These are phyloP conservation scores for Aplocera efformata DNA, from an alignment of 2,888 invertebrate species.

Conservation along the genomic window DNA sequence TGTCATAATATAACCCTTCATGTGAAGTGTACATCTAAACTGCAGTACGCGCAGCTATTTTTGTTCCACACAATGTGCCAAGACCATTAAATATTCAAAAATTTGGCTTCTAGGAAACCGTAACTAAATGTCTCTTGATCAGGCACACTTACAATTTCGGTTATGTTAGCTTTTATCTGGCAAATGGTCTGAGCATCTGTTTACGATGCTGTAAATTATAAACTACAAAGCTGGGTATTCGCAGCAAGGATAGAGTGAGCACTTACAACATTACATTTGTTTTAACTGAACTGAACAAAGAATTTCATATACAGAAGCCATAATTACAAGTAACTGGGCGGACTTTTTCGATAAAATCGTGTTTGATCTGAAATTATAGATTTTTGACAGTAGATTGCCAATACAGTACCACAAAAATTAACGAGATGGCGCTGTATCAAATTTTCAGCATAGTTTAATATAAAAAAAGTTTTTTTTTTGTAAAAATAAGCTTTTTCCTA, in stretches of 20 bases:
- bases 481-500: too few species aligned
- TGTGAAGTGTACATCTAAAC: not conserved
- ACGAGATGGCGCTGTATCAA: too few species aligned
- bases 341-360: too few species aligned
- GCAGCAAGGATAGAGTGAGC: conserved; percentile 30
- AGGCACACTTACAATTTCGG: conserved; percentile 16
- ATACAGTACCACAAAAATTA: too few species aligned
- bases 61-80: conserved; percentile 28
- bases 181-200: conserved; percentile 23
- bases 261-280: conserved; percentile 8
- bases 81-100: conserved; percentile 21
- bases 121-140: conserved; percentile 11
- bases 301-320: too few species aligned
- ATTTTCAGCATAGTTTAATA: too few species aligned
- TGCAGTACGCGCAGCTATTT: conserved; percentile 27
- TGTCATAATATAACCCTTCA: too few species aligned
- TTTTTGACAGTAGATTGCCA: too few species aligned
- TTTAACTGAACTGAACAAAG: too few species aligned
- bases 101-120: conserved; percentile 16
- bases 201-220: conserved; percentile 28
- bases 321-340: too few species aligned
- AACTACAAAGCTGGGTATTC: conserved; percentile 10
- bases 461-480: too few species aligned
- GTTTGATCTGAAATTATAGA: too few species aligned
- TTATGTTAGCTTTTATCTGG: conserved; percentile 26